Base-by-base conservation (phyloP, 1,140 invertebrate species). In the Aphelinus atriplicis region DNA sequence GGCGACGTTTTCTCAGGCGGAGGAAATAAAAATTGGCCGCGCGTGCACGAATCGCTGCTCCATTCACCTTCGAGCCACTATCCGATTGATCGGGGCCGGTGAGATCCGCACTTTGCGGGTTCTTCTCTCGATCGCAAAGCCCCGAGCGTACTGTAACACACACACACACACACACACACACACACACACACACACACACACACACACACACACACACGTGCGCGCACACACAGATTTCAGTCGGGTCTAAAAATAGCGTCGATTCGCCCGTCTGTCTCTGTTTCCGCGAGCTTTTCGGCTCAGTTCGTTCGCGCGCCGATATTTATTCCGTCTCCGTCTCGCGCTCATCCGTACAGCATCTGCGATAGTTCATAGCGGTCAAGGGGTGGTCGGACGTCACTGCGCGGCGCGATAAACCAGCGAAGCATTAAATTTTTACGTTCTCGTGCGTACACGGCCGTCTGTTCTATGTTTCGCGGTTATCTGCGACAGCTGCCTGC, bases 191-290 rank as follows among this genome's bases (percentile, higher is more conserved):
- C 58, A 60, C 58, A 60, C 58, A 26, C 58, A 4, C 9, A 53
- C 26, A 10, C 26, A 63, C 7, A 7, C 43, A 43, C 2, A 46
- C n/a, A 43, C 3, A 60, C 58, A 1, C 58, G 58, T 0, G 58
- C 26, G 58, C 58, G 1, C 58, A 60, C 58, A 60, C 58, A 26
- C 58, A 4, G 62, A 71, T 71, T 63, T 71, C 51, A 64, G 60
- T 71, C 53, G 26, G 5, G 26, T 57, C 71, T 65, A 72, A 72
- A 72, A 72, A 72, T 72, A 72, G 56, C 61, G 10, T 62, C 62
- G 71, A 64, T 72, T 72, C 61, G 46, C 7, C 26, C 58, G 62
- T 46, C 53, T 50, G 51, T 72, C 71, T 57, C 26, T 71, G 3
- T 63, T 63, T 45, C 43, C 26, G 26, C 26, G 26, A 26, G 26